These are phyloP conservation scores for Hesperophylax magnus DNA, from an alignment of 1,140 invertebrate species.

Conservation along the genomic window DNA sequence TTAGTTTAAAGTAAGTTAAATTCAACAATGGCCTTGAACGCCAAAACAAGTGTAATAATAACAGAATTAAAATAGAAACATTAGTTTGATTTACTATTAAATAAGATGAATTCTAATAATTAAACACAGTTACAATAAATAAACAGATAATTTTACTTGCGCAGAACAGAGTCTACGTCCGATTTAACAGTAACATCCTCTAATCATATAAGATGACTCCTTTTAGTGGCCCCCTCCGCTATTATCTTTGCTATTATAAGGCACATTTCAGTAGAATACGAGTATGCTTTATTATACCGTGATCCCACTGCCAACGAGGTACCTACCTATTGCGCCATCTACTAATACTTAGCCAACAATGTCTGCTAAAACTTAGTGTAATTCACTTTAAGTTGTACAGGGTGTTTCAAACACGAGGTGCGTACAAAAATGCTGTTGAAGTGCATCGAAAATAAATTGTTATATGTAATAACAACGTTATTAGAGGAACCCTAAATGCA, in stretches of 20 bases:
- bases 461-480: too few species aligned
- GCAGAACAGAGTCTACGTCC: slow-evolving; percentile 4
- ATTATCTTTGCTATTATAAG: slow-evolving; percentile 58
- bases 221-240: slow-evolving; percentile 53
- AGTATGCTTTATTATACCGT: slow-evolving; percentile 52
- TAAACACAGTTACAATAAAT: too few species aligned
- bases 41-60: too few species aligned
- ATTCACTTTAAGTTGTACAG: slow-evolving; percentile 44
- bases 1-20: too few species aligned
- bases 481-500: too few species aligned
- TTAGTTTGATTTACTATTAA: too few species aligned
- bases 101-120: too few species aligned
- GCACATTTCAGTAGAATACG: slow-evolving; percentile 51
- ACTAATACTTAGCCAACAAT: slow-evolving; percentile 26
- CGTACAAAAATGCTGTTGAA: too few species aligned
- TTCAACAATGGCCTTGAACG: too few species aligned
- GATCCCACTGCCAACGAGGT: slow-evolving; percentile 33
- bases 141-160: neutral
- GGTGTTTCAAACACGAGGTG: too few species aligned
- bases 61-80: too few species aligned
- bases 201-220: slow-evolving; percentile 57
- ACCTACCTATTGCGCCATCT: neutral
- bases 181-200: slow-evolving; percentile 56
- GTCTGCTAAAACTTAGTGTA: slow-evolving; percentile 49
- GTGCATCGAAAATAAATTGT: too few species aligned